Percentiles rank a stretch among this genome's conserved stretches.
These are phyloP conservation scores for Vulpes lagopus DNA, from an alignment of 2,113 vertebrate genomes.

Conservation along the genomic window DNA sequence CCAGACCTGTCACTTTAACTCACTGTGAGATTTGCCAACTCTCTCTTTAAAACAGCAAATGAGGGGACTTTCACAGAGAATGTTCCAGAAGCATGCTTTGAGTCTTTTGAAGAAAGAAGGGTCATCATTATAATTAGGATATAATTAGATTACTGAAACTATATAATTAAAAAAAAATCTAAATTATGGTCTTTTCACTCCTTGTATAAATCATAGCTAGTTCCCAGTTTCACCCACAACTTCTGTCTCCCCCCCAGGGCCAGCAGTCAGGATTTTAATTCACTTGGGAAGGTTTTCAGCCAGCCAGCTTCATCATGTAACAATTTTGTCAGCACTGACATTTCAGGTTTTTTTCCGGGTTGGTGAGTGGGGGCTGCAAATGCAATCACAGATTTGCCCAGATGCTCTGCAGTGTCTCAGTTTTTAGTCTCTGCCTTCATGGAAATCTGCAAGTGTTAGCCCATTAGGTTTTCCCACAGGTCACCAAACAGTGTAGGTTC, in stretches of 20 bases:
- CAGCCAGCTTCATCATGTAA: neutral
- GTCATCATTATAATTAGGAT: constrained; percentile 22
- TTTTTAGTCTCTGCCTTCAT: neutral
- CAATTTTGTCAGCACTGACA: neutral
- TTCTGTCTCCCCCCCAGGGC: neutral
- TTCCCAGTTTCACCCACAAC: neutral
- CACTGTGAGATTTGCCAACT: neutral
- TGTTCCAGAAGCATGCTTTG: neutral
- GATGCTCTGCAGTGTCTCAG: neutral
- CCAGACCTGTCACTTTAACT: constrained; percentile 52
- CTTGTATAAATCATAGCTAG: neutral
- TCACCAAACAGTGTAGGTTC: neutral
- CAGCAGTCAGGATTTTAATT: neutral
- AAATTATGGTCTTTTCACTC: neutral
- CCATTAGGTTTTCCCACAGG: neutral
- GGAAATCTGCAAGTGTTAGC: neutral
- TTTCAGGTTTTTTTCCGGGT: neutral
- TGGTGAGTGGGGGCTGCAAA: neutral
- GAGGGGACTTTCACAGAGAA: constrained; percentile 1
- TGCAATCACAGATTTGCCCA: neutral
- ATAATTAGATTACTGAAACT: constrained; percentile 33
- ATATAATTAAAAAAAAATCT: neutral
- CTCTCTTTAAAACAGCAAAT: neutral
- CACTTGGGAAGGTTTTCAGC: neutral
- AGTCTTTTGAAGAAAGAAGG: constrained; percentile 43